Conservation (phyloP, 2,113 vertebrate genomes). For the Pica pica region DNA sequence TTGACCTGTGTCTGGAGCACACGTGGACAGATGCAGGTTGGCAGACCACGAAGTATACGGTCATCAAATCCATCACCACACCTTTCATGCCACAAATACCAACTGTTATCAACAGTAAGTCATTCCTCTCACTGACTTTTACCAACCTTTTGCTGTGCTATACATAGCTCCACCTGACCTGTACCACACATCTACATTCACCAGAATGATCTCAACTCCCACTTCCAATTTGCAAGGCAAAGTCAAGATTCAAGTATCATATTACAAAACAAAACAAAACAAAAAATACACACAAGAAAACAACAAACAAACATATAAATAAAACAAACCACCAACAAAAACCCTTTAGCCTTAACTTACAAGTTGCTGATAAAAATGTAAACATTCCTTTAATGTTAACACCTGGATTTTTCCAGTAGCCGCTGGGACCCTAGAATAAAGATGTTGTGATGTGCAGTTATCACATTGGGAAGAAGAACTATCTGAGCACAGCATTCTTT, state of each 20-base stretch:
- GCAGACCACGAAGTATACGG: slow-evolving; percentile 50
- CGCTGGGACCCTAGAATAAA: background rate
- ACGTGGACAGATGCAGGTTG: slow-evolving; percentile 39
- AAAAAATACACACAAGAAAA: too few relatives aligned
- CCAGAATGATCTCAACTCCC: background rate
- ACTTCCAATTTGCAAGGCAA: background rate
- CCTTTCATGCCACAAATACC: slow-evolving; percentile 57
- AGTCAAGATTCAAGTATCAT: background rate
- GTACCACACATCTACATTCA: background rate
- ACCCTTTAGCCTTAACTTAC: background rate
- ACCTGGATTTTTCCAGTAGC: background rate
- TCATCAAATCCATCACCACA: slow-evolving; percentile 52
- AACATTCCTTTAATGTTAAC: background rate
- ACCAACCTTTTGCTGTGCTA: background rate
- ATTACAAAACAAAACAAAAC: background rate
- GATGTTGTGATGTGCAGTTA: background rate
- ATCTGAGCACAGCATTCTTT: background rate
- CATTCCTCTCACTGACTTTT: background rate
- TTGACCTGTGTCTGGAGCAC: slow-evolving; percentile 61
- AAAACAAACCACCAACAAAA: background rate
- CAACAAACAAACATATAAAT: too few relatives aligned
- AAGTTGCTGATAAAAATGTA: background rate
- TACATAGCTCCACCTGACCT: background rate
- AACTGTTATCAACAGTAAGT: slow-evolving; percentile 56
- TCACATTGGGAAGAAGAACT: background rate